Conservation (phyloP, 1,140 invertebrate species). For the Drosophila tsacasi region DNA sequence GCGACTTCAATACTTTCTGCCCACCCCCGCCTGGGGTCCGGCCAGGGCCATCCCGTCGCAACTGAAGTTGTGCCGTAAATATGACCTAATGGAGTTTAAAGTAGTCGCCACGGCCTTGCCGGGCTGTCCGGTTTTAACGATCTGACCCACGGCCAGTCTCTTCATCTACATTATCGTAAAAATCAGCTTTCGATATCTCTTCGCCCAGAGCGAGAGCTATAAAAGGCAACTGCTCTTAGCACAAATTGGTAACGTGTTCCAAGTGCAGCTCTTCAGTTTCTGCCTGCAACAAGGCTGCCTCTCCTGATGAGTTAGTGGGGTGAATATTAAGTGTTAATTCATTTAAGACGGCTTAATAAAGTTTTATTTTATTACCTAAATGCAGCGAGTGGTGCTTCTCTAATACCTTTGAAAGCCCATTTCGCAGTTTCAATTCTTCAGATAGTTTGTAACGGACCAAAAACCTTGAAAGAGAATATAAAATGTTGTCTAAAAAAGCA, state of each 20-base stretch:
- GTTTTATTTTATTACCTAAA: not conserved
- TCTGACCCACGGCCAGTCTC: constrained; percentile 55
- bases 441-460: not conserved
- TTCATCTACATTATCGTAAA: constrained; percentile 73
- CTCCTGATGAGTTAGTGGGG: not conserved
- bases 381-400: not conserved
- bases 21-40: constrained; percentile 8
- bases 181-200: constrained; percentile 71
- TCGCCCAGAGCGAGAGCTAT: constrained; percentile 10
- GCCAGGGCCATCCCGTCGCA: constrained; percentile 14
- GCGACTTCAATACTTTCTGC: constrained; percentile 75
- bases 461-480: not conserved
- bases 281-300: not conserved
- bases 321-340: constrained; percentile 12
- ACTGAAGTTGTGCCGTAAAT: constrained; percentile 67
- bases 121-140: constrained; percentile 47
- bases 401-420: not conserved
- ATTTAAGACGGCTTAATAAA: not conserved
- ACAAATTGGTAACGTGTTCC: constrained; percentile 70
- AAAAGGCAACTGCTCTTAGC: constrained; percentile 63
- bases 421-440: not conserved
- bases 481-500: not conserved
- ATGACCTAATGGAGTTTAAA: constrained; percentile 80
- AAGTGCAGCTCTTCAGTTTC: constrained; percentile 39
- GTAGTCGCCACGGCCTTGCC: constrained; percentile 42